Evolutionary conservation across 2,113 vertebrate species (phyloP), one percentile per base, ranked within the genome.

Genomic region (Turdus rufiventris): DNA sequence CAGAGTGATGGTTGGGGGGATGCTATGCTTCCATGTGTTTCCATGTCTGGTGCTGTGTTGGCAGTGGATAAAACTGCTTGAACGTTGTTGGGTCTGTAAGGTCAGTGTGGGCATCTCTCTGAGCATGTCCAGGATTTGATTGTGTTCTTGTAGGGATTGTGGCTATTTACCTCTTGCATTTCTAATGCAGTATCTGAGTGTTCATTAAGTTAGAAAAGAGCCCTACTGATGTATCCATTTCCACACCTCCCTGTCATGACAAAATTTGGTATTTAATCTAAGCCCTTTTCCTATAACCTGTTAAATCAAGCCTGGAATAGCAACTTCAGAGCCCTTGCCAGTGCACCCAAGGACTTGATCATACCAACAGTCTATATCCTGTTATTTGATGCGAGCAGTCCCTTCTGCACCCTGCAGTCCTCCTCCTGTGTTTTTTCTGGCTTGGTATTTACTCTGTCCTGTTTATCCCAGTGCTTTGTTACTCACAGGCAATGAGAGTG

Each of bases 41-140:
- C 38, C 38, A 21, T 56, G 33, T 17, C 53, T 87, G 51, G 19
- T 70, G 54, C 51, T 50, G 17, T 4, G 4, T 24, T 36, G 50
- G 24, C 2, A 18, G 4, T 45, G 60, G 65, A n/a, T 73, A 40
- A 43, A 68, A 43, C 58, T 72, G 24, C 10, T 48, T 0, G 6
- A 53, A 45, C 20, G 8, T 16, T 31, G 34, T 47, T 75, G 34
- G 58, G 45, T 36, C 14, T 8, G 29, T 51, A 67, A 62, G 65
- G 45, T 65, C 0, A 0, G 16, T 0, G 4, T 74, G 26, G 83
- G 19, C 29, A 42, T 58, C 60, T 18, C 1, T 17, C 2, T 18
- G 43, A 78, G 20, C n/a, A 18, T 8, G 10, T 53, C 54, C 77
- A 72, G 50, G 50, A 72, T 67, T 74, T 62, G 23, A 14, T 42